Evolutionary conservation across 2,888 invertebrate species (phyloP), one percentile per base, ranked within the genome.

Genomic region (Clistopyga incitator): DNA sequence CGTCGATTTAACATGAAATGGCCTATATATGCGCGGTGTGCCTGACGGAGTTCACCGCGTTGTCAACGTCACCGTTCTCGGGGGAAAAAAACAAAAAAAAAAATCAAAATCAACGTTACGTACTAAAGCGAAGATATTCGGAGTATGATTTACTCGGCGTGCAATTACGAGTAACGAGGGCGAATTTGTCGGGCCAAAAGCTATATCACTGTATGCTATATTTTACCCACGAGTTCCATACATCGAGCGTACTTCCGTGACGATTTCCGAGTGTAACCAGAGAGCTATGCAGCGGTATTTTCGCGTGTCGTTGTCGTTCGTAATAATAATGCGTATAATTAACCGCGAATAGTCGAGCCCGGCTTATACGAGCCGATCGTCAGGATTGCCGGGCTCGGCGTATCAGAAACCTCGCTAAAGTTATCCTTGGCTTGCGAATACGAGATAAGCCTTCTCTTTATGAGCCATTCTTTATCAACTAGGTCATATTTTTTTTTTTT

Each of bases 261-360:
- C 67, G 65, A 68, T 78, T 68, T 68, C 34, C 45, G 59, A 72
- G 50, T 47, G 20, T 68, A 67, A 78, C 47, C 23, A 52, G 52
- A 20, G 50, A 81, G 54, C 52, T 42, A 15, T 67, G 68, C 52
- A 47, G 34, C 67, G 42, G 18, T 78, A 65, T 82, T 64, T 71
- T 79, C 74, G 75, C 79, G 54, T 75, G 74, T 82, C 82, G 20
- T 64, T 78, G 79, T 82, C 74, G 52, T 79, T 75, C 70, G 75
- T 82, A 52, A 47, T 64, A 75, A 64, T 29, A 79, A 70, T 70
- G 70, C 75, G 74, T 82, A 78, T 70, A 82, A 82, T 82, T 78
- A 82, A 78, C 74, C 56, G 74, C 23, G 34, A 82, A 56, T 18
- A 29, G 80, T 80, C 74, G 42, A 54, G 78, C 52, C 68, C 38